phyloP scores from a whole-genome alignment of 2,113 vertebrate species.

The Gallinago paraguaiae region DNA sequence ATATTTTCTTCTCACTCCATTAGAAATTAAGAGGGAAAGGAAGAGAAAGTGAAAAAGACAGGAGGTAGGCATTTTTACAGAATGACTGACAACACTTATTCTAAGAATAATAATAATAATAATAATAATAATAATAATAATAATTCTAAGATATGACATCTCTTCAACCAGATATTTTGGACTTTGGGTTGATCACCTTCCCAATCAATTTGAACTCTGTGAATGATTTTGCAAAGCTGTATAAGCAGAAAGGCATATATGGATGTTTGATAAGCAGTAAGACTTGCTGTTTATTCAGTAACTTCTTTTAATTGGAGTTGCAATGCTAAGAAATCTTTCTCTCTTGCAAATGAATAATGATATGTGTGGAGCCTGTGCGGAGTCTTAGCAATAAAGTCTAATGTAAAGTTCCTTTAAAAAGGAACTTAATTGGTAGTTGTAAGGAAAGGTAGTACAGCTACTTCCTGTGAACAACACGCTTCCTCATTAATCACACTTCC shows the following conservation, averaged over 20 bases:
- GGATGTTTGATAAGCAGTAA: neutral
- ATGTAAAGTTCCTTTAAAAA: neutral
- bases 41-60: neutral
- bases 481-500: neutral
- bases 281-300: neutral
- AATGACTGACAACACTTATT: neutral
- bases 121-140: no score
- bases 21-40: neutral
- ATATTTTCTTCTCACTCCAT: neutral
- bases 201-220: neutral
- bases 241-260: neutral
- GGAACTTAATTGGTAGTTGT: neutral
- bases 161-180: neutral
- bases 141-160: rapidly evolving
- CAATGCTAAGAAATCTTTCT: neutral
- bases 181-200: neutral
- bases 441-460: neutral
- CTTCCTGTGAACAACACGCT: neutral
- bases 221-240: neutral
- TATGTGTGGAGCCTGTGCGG: neutral
- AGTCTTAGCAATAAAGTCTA: neutral
- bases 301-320: neutral
- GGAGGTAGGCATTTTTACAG: neutral
- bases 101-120: neutral
- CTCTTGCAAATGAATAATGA: neutral